Conservation (phyloP, 2,888 invertebrate species). For the Eumacrocentrus americanus region DNA sequence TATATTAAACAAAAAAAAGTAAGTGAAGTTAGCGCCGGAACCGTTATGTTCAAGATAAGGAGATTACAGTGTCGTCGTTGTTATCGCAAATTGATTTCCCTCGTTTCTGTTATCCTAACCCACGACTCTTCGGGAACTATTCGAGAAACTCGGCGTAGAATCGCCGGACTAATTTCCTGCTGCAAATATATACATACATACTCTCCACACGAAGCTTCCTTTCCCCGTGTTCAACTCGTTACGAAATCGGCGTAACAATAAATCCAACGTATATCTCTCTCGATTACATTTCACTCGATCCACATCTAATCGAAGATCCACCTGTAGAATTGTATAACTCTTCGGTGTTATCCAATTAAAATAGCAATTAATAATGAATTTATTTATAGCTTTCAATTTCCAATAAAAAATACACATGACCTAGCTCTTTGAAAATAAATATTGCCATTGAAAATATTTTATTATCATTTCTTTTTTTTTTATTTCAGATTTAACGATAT, state of each 20-base stretch:
- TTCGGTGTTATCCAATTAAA: too few species aligned
- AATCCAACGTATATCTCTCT: background rate
- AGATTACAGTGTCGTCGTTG: background rate
- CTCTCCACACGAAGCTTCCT: background rate
- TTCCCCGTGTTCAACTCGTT: background rate
- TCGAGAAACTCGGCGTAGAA: background rate
- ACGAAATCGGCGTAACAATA: background rate
- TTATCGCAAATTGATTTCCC: conserved; percentile 2
- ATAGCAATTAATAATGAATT: too few species aligned
- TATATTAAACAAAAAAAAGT: background rate
- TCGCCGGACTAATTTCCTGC: conserved; percentile 4
- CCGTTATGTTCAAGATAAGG: background rate
- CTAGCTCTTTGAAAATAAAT: too few species aligned
- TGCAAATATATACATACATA: background rate
- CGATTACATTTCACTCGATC: background rate
- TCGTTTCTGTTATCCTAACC: background rate
- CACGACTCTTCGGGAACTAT: background rate
- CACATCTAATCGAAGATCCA: too few species aligned
- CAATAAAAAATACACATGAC: too few species aligned
- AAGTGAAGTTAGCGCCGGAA: background rate
- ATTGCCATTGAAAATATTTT: too few species aligned
- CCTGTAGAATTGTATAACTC: too few species aligned
- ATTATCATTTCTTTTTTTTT: too few species aligned
- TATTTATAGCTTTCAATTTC: too few species aligned
- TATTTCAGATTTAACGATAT: too few species aligned